phyloP scores from a whole-genome alignment of 2,113 vertebrate species.

The Beaufortia kweichowensis region DNA sequence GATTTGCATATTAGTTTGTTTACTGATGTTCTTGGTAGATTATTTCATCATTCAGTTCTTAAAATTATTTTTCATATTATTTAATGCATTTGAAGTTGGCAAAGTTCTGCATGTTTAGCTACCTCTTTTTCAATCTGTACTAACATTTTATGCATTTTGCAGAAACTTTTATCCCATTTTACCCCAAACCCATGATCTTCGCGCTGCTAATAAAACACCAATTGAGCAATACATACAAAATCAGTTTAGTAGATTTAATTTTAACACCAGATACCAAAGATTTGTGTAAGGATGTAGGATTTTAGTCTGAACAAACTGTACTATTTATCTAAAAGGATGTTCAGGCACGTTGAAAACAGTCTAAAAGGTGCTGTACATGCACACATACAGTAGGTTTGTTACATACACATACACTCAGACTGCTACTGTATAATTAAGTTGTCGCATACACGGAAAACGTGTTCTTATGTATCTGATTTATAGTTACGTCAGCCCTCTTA shows the following conservation, averaged over 20 bases:
- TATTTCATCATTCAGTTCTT: no score
- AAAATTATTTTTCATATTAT: no score
- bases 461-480: constrained; percentile 48
- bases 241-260: no score
- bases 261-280: background rate
- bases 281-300: background rate
- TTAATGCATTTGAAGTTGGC: no score
- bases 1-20: background rate
- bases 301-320: background rate
- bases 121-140: no score
- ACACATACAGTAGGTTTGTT: background rate
- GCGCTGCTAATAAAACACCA: no score
- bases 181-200: no score
- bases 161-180: no score
- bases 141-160: no score
- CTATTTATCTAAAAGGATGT: constrained; percentile 7
- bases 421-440: constrained; percentile 52
- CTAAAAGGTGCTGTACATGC: constrained; percentile 8
- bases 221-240: no score
- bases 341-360: background rate
- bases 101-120: no score
- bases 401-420: background rate
- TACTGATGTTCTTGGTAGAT: background rate
- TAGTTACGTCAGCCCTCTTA: constrained; percentile 49
- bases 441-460: constrained; percentile 46